These are phyloP conservation scores for Triplophysa yarkandensis DNA, from an alignment of 2,797 vertebrate species.

Conservation along the genomic window DNA sequence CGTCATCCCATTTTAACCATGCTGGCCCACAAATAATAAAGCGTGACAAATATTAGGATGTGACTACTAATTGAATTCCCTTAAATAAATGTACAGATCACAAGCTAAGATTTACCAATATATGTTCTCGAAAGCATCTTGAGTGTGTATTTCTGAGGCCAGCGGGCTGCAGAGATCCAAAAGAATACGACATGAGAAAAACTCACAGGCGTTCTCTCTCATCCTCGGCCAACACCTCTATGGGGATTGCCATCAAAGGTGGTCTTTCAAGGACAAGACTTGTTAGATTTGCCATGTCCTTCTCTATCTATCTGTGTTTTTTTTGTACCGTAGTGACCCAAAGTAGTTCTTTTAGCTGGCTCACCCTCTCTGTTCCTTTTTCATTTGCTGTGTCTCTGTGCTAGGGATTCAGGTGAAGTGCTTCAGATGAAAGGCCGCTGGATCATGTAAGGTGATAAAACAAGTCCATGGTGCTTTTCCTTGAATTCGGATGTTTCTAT, in stretches of 20 bases:
- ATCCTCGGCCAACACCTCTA: conserved; percentile 38
- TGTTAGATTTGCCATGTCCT: conserved; percentile 15
- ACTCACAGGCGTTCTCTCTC: conserved; percentile 5
- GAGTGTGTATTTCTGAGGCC: conserved; percentile 23
- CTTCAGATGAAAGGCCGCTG: conserved; percentile 16
- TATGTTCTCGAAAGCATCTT: neutral
- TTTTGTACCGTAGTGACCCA: neutral
- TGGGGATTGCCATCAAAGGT: conserved; percentile 29
- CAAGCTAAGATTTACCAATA: conserved; percentile 7
- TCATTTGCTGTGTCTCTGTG: conserved; percentile 8
- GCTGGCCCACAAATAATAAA: neutral
- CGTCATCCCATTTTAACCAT: neutral
- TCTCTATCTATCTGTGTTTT: conserved; percentile 9
- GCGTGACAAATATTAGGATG: neutral
- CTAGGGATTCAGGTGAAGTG: neutral
- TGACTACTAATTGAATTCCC: neutral
- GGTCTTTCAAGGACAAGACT: conserved; percentile 21
- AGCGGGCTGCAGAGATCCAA: neutral
- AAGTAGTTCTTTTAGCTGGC: neutral
- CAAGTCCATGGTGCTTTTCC: conserved; percentile 1
- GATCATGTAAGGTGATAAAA: conserved; percentile 28
- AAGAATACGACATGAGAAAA: conserved; percentile 28
- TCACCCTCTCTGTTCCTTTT: neutral
- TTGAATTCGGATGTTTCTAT: conserved; percentile 45
- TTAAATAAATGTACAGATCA: conserved; percentile 31